A percentile compares a stretch with the other conserved stretches of the same genome.
Evolutionary conservation across 2,888 invertebrate genomes (phyloP).

Genomic region (Lissonota sp.): DNA sequence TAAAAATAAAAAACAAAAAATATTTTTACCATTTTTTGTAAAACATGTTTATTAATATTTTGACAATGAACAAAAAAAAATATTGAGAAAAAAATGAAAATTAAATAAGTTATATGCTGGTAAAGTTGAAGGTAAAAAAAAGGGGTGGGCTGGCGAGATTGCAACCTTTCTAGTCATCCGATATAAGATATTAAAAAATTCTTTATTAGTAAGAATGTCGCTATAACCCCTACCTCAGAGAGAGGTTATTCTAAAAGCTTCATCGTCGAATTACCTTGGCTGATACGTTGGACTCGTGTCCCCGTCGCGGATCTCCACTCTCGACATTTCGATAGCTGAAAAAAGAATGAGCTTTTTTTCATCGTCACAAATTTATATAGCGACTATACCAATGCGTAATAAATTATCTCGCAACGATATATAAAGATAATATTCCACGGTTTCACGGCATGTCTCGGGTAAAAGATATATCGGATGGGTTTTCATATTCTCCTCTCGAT

Average conservation of each 20-base stretch:
- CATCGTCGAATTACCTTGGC: constrained; percentile 74
- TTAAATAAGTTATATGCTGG: too few relatives aligned
- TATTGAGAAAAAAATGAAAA: too few relatives aligned
- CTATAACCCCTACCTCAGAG: too few relatives aligned
- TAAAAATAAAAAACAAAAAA: too few relatives aligned
- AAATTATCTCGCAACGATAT: constrained; percentile 18
- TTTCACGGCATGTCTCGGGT: constrained; percentile 9
- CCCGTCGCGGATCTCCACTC: constrained; percentile 73
- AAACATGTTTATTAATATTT: too few relatives aligned
- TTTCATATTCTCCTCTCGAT: constrained; percentile 52
- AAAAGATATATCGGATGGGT: constrained; percentile 22
- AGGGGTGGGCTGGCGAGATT: too few relatives aligned
- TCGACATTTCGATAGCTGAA: constrained; percentile 77
- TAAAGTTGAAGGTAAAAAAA: too few relatives aligned
- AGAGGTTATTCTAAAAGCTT: not conserved
- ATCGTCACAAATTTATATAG: not conserved
- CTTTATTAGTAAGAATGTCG: not conserved
- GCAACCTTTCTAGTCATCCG: too few relatives aligned
- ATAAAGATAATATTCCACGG: constrained; percentile 23
- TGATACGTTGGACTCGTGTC: constrained; percentile 77
- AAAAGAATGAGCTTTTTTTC: constrained; percentile 45
- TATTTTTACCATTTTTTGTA: too few relatives aligned
- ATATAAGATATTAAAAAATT: too few relatives aligned
- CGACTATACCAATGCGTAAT: constrained; percentile 13
- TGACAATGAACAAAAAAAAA: too few relatives aligned